Conservation (phyloP, 2,113 vertebrate species). For the Oreochromis tanganicae region DNA sequence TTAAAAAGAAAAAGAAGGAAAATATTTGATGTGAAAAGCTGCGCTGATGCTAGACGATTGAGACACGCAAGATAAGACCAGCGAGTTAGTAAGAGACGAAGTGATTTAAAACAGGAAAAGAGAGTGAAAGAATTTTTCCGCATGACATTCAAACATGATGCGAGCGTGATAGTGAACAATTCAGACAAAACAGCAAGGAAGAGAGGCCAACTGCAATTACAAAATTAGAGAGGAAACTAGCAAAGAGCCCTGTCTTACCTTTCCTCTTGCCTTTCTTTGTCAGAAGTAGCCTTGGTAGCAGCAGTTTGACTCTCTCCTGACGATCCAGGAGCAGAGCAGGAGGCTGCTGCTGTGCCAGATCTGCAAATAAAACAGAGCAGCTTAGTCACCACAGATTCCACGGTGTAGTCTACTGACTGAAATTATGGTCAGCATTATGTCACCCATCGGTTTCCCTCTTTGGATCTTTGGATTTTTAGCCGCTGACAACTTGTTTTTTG, state of each 20-base stretch:
- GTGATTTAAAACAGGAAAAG: background rate
- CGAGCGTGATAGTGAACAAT: background rate
- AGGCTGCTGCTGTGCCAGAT: conserved; percentile 5
- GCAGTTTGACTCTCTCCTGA: conserved; percentile 17
- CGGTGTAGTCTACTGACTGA: background rate
- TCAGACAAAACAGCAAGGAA: background rate
- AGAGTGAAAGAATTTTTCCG: background rate
- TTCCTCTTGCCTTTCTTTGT: conserved; percentile 55
- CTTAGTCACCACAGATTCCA: background rate
- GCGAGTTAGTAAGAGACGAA: background rate
- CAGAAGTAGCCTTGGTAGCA: conserved; percentile 8
- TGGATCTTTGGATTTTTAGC: background rate
- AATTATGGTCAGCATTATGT: background rate
- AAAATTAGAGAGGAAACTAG: background rate
- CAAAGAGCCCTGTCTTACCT: conserved; percentile 33
- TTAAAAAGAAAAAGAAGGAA: background rate
- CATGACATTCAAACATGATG: background rate
- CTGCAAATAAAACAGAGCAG: conserved; percentile 35
- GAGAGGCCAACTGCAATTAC: background rate
- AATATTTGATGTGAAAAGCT: background rate
- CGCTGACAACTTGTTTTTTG: background rate
- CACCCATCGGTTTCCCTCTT: background rate
- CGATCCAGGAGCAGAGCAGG: conserved; percentile 2
- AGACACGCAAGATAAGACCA: background rate
- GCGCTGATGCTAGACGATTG: background rate